Evolutionary conservation across 2,113 vertebrate species (phyloP), one percentile per base, ranked within the genome.

Genomic region (Thalassarche chlororhynchos): DNA sequence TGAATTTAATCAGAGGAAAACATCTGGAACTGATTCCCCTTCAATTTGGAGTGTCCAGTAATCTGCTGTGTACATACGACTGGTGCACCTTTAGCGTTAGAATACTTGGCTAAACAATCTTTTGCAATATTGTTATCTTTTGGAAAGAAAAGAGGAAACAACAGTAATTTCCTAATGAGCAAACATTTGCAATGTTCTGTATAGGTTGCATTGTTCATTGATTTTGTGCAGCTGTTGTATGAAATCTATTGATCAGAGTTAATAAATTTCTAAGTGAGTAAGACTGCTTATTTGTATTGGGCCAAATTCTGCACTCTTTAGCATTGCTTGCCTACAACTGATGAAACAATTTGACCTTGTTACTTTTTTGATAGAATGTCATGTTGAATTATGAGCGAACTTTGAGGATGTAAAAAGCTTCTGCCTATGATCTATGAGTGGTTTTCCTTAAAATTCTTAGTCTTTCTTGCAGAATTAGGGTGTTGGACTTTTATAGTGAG

Each of bases 21-120:
- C 96, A 97, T 92, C 88, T 96, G 96, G 93, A 95, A 93, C 88
- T 80, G 76, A 93, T 97, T 94, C 54, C 46, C 12, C 17, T 88
- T 97, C 92, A 72, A 7, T 84, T 84, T 93, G 51, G 71, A 94
- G 83, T 62, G 87, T 74, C 61, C 54, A 38, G 40, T 92, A 90
- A 83, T 96, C 79, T 94, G 87, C 76, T 92, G 25, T 66, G 79
- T 90, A 34, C 71, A 31, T 80, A 80, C 16, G 86, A 77, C 26
- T 72, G 21, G 62, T 80, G 79, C 64, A 96, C 85, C 87, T 96
- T 95, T 34, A 86, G 62, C 75, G 81, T 5, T 42, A 24, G 46
- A 38, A 54, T 58, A 72, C 62, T 92, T 88, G 51, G 31, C 62
- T 86, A 52, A 93, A 93, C 42, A 61, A 10, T 70, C 58, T 93